Evolutionary conservation across 92 coral and sea anemone species (phyloP), one percentile per base, ranked within the genome.

Genomic region (Epizoanthus ramosus): DNA sequence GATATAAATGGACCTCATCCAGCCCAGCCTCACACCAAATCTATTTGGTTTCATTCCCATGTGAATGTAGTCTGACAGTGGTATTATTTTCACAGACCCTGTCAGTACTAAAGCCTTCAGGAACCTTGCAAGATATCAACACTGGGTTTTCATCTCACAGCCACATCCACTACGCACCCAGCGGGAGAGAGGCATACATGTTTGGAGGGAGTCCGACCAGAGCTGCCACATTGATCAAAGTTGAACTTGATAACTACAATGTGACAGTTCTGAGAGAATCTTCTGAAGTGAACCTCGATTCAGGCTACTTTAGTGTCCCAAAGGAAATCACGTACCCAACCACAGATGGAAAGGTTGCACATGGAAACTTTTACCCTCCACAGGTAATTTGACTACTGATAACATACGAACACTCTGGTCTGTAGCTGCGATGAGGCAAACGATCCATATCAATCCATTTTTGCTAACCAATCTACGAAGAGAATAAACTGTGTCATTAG

Each of bases 281-380:
- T 10, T 84, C 82, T 57, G 41, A 53, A 35, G 45, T 70, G n/a
- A 82, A 70, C 37, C 60, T 92, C 25, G 94, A 90, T 75, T 14
- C 88, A 39, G 94, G 83, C 37, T 96, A 96, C 72, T 85, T 79
- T 39, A 96, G 99, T 87, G 63, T 75, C 52, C 99, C 99, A 15
- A 83, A 60, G 57, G 88, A 92, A 66, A 75, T 88, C 59, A 68
- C 90, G 4, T 96, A 89, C 86, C 91, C 90, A 19, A 93, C 99
- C 37, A 87, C 92, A 2, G 91, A 88, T 66, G 89, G 79, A 21
- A 89, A 79, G 56, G 84, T 85, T 28, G 80, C 97, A 18, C 85
- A 96, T 85, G 99, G 95, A 21, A 94, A 88, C 79, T 87, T 87
- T 69, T 96, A 96, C 43, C 90, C 93, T 21, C 99, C 99, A 3